Conservation (phyloP, 2,888 invertebrate genomes). For the Tetanocera ferruginea region DNA sequence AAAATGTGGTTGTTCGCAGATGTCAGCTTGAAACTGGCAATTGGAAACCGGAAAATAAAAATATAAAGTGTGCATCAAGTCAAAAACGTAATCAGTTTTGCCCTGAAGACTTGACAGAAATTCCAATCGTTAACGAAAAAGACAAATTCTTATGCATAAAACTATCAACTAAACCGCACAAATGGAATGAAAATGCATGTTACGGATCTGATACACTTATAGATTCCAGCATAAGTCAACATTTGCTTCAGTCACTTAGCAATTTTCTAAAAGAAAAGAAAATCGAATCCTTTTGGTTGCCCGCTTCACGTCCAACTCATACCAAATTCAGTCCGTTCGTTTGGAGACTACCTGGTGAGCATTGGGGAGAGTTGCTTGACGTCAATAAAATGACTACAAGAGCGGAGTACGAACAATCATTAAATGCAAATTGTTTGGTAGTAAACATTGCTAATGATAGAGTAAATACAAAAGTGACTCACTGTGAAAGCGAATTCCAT, state of each 20-base stretch:
- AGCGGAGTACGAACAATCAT: neutral
- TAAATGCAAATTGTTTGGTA: slow-evolving; percentile 2
- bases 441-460: slow-evolving; percentile 19
- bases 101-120: slow-evolving; percentile 58
- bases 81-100: slow-evolving; percentile 50
- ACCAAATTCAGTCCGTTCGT: slow-evolving; percentile 68
- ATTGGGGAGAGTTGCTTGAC: slow-evolving; percentile 59
- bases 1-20: slow-evolving; percentile 49
- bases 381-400: neutral
- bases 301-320: slow-evolving; percentile 68
- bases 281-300: slow-evolving; percentile 71
- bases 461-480: slow-evolving; percentile 48
- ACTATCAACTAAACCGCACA: slow-evolving; percentile 56
- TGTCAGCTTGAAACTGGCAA: slow-evolving; percentile 51
- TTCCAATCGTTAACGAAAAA: slow-evolving; percentile 36
- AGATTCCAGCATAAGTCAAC: slow-evolving; percentile 48
- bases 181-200: slow-evolving; percentile 57
- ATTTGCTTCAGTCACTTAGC: slow-evolving; percentile 56
- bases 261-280: slow-evolving; percentile 53
- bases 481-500: slow-evolving; percentile 52
- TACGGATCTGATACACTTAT: slow-evolving; percentile 55
- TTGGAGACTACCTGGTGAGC: slow-evolving; percentile 71
- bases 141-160: slow-evolving; percentile 59
- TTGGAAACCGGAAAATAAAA: slow-evolving; percentile 46
- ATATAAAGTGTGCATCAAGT: slow-evolving; percentile 45